These are phyloP conservation scores for Dione vanillae DNA, from an alignment of 2,888 invertebrate species.

Conservation along the genomic window DNA sequence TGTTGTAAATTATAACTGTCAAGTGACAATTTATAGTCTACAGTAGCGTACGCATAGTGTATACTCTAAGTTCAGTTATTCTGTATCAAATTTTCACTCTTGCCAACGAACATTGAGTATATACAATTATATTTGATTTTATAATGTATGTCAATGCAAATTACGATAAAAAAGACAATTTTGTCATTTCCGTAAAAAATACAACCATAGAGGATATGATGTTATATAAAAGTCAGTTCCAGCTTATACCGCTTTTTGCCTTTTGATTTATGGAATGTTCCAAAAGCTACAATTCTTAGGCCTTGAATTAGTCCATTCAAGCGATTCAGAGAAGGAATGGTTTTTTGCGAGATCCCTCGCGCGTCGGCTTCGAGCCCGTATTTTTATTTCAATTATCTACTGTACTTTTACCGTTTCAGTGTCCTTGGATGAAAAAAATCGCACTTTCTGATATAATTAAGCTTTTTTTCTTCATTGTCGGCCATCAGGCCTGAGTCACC, in stretches of 20 bases:
- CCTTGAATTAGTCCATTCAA: constrained; percentile 19
- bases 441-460: background rate
- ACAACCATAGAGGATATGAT: background rate
- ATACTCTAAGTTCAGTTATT: too few relatives aligned
- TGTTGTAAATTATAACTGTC: too few relatives aligned
- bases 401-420: constrained; percentile 20
- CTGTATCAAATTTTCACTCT: too few relatives aligned
- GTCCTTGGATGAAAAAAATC: constrained; percentile 11
- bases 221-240: background rate
- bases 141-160: background rate
- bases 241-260: background rate
- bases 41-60: too few relatives aligned
- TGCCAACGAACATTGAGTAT: too few relatives aligned
- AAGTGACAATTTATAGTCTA: too few relatives aligned
- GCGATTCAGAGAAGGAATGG: constrained; percentile 10
- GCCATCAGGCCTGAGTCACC: too few relatives aligned
- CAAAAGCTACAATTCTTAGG: background rate
- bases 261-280: background rate
- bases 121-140: background rate
- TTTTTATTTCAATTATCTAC: constrained; percentile 7
- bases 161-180: background rate
- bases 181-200: background rate
- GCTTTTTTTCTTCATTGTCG: background rate
- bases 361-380: background rate
- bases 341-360: constrained; percentile 15